Percentiles rank a stretch among this genome's conserved stretches.
These are phyloP conservation scores for Cairina moschata DNA, from an alignment of 2,113 vertebrate species.

Conservation along the genomic window DNA sequence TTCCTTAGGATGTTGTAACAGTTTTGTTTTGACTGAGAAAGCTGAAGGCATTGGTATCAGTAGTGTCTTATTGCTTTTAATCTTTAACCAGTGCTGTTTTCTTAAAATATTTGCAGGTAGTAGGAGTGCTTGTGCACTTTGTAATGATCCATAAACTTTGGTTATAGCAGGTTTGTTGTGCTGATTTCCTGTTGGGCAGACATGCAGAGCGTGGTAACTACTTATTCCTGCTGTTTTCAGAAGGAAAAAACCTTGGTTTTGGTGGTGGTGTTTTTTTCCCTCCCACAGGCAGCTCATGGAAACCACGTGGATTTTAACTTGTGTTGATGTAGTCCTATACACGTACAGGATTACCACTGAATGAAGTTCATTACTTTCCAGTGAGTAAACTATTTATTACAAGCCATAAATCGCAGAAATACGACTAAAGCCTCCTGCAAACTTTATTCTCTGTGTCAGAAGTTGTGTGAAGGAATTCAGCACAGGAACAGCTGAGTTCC, in stretches of 20 bases:
- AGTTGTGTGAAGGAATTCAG: not conserved
- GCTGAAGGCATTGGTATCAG: not conserved
- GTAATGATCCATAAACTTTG: conserved; percentile 38
- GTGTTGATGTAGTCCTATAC: not conserved
- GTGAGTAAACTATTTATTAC: not conserved
- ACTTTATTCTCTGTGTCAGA: not conserved
- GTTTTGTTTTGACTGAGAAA: conserved; percentile 5
- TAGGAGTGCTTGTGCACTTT: conserved; percentile 33
- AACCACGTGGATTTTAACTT: not conserved
- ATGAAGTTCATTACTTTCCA: not conserved
- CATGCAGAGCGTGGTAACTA: not conserved
- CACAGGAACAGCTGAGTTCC: not conserved
- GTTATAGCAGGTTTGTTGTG: not conserved
- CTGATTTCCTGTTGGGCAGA: not conserved
- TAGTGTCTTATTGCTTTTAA: conserved; percentile 16
- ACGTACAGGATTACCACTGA: not conserved
- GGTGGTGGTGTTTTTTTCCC: too few species aligned
- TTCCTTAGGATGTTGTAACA: conserved; percentile 19
- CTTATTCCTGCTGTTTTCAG: not conserved
- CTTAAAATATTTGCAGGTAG: not conserved
- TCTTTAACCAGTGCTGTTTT: conserved; percentile 33
- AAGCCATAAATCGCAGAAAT: not conserved
- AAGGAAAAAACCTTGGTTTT: not conserved
- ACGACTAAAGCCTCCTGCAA: not conserved
- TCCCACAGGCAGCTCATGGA: not conserved